Base-by-base conservation (phyloP, 1,140 invertebrate genomes). In the Calosoma granatense region DNA sequence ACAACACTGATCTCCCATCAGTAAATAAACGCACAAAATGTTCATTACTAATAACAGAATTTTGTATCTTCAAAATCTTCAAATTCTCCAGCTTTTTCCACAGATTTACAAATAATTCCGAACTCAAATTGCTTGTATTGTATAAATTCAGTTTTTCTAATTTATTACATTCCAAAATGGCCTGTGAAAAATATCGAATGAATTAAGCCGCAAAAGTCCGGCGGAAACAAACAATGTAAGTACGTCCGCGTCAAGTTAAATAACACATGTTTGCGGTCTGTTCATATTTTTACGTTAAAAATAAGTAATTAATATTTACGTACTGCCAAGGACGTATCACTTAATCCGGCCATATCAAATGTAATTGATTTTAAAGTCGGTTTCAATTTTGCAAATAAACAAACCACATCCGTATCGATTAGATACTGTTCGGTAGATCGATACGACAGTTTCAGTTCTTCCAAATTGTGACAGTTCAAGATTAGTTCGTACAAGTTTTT, bases 131-230 rank as follows among this genome's bases (percentile, higher is more conserved):
- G 1, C 26, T 53, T 17, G 60, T 61, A 11, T 53, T 51, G 19
- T 59, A 56, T 39, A 64, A 56, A 39, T 39, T 22, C n/a, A 64
- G 23, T 26, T 22, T 51, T 54, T 60, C 51, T 15, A 64, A 30
- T 23, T 55, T 55, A 2, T 51, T 53, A 22, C 63, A 64, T 15
- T 58, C 15, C 39, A 58, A 30, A 15, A 64, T 22, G 20, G 17
- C 22, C 60, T 63, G 20, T 41, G 55, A 57, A n/a, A n/a, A n/a
- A n/a, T n/a, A n/a, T n/a, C n/a, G n/a, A n/a, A n/a, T n/a, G n/a
- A n/a, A n/a, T n/a, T n/a, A n/a, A n/a, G n/a, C n/a, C n/a, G n/a
- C n/a, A n/a, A n/a, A n/a, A n/a, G n/a, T n/a, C n/a, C n/a, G n/a
- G n/a, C n/a, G n/a, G n/a, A n/a, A n/a, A n/a, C n/a, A n/a, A n/a